These are phyloP conservation scores for Poecilus cupreus DNA, from an alignment of 2,888 invertebrate genomes.

Conservation along the genomic window DNA sequence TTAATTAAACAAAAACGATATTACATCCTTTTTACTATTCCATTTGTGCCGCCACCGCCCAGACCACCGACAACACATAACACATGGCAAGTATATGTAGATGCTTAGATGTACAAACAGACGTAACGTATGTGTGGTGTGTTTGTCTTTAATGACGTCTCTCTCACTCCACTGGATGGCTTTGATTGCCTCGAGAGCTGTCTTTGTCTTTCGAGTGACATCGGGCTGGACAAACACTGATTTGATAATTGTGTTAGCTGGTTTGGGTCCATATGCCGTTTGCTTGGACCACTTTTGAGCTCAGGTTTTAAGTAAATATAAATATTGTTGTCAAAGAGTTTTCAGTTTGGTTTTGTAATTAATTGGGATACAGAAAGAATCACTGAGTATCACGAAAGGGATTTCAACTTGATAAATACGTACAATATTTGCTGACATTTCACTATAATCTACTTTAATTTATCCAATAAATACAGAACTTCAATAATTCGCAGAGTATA, in stretches of 20 bases:
- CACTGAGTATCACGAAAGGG: neutral
- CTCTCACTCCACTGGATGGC: conserved; percentile 19
- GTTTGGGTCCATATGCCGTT: conserved; percentile 29
- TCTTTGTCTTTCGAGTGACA: conserved; percentile 45
- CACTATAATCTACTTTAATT: too few relatives aligned
- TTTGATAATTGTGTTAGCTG: conserved; percentile 43
- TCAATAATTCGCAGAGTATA: too few relatives aligned
- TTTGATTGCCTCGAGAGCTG: conserved; percentile 24
- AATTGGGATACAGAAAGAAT: conserved; percentile 2
- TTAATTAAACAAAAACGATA: conserved; percentile 59
- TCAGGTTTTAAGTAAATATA: conserved; percentile 37
- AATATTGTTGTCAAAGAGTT: conserved; percentile 36
- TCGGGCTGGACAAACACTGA: conserved; percentile 34
- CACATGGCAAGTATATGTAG: neutral
- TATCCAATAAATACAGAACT: too few relatives aligned
- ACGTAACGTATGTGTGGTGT: conserved; percentile 9
- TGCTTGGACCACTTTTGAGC: conserved; percentile 34
- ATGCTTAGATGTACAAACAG: conserved; percentile 43
- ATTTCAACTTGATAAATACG: too few relatives aligned
- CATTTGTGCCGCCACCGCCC: conserved; percentile 25
- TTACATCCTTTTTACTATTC: conserved; percentile 58
- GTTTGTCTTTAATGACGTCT: conserved; percentile 41
- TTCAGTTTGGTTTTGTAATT: neutral
- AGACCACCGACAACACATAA: conserved; percentile 7
- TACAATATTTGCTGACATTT: too few relatives aligned